phyloP scores from a whole-genome alignment of 2,888 invertebrate genomes.

The Drosophila buzzatii region DNA sequence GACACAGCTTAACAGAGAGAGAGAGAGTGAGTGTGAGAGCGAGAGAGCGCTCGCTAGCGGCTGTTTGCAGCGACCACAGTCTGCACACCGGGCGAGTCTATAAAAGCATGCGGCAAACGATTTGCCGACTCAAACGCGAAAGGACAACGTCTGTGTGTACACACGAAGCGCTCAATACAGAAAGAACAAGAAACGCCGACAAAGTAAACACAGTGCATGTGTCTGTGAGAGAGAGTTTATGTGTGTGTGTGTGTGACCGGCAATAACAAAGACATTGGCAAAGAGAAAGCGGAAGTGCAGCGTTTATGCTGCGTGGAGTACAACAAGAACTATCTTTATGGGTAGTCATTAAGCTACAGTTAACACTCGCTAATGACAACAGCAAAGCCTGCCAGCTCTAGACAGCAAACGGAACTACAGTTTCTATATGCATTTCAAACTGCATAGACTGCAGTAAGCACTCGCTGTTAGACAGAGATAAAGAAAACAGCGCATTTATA shows the following conservation, averaged over 20 bases:
- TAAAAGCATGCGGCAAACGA: slow-evolving; percentile 79
- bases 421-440: not conserved
- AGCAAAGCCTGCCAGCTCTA: not conserved
- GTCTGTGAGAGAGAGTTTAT: slow-evolving; percentile 17
- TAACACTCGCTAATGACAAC: not conserved
- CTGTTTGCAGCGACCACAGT: slow-evolving; percentile 45
- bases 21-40: slow-evolving; percentile 1
- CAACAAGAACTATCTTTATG: not conserved
- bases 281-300: slow-evolving; percentile 28
- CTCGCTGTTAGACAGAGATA: not conserved
- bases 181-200: slow-evolving; percentile 45
- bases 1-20: not conserved
- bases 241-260: slow-evolving; percentile 56
- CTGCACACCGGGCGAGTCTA: slow-evolving; percentile 72
- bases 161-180: slow-evolving; percentile 38
- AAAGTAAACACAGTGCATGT: slow-evolving; percentile 12
- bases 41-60: slow-evolving; percentile 16
- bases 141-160: slow-evolving; percentile 71
- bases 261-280: slow-evolving; percentile 54
- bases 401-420: not conserved
- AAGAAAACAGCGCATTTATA: too few species aligned
- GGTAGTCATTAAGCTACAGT: not conserved
- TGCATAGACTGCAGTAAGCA: not conserved
- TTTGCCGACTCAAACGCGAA: slow-evolving; percentile 81
- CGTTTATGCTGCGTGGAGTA: not conserved